Evolutionary conservation across 2,113 vertebrate genomes (phyloP), one percentile per base, ranked within the genome.

Genomic region (Tauraco erythrolophus): DNA sequence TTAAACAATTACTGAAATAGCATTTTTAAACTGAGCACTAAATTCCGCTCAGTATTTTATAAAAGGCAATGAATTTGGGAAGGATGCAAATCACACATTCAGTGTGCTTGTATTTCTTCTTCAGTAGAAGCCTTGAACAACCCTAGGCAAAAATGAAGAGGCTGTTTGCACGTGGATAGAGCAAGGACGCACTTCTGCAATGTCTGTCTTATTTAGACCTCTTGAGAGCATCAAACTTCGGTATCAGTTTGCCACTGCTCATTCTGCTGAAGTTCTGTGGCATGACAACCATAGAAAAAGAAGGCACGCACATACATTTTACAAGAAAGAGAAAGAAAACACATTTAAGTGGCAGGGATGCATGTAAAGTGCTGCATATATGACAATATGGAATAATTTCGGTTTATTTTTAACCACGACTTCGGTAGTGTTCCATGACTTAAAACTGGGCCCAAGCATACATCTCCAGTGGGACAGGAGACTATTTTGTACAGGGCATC

Each of bases 11-110:
- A 95, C 83, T 33, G 60, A 92, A 94, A 94, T 45, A 92, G 21
- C 35, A 82, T 94, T 94, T 94, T 94, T 92, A 96, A 97, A 95
- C 72, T 41, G 28, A 91, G 61, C 72, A 91, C 72, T 97, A 92
- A 84, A 97, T 94, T 91, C 88, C 84, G 68, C 64, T 41, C 75
- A 64, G 80, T 91, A 89, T 97, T 95, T 94, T 79, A 94, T 78
- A 75, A 89, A 94, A 93, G 89, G 65, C 69, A 68, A 48, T 76
- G 72, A 89, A 89, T 96, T 91, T 75, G 45, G 35, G 41, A 79
- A 84, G 80, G 77, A 48, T 94, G 65, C 64, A 95, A 96, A 89
- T 87, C 76, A 81, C 43, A 45, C 21, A 27, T 37, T 66, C 66
- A 19, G 14, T 3, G 4, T 43, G 68, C 22, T 70, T 58, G 0